Base-by-base conservation (phyloP, 2,888 invertebrate species). In the Prenolepis imparis region DNA sequence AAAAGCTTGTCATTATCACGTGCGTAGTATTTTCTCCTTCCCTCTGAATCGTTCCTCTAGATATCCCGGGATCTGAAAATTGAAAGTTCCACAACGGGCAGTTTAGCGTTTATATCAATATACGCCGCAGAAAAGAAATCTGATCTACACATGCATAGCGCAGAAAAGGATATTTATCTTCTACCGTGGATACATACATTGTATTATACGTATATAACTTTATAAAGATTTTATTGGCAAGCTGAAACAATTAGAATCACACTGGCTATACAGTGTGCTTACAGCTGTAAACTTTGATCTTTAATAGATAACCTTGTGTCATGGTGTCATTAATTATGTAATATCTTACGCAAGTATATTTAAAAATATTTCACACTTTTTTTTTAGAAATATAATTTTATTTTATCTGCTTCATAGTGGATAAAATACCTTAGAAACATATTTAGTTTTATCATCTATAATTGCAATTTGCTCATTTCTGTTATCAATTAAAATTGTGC, bases 31-130 rank as follows among this genome's bases (percentile, higher is more conserved):
- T 84, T 93, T 93, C 87, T 91, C 93, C 93, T 94, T 95, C 89
- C 93, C 93, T 90, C 94, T 94, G 95, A 96, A 96, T 91, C 95
- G 95, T 88, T 96, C 96, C 91, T 96, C 96, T 92, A 96, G 95
- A 91, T 95, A 95, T 88, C 96, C 96, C 86, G 96, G 96, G 90
- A 96, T 95, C 96, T 96, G 95, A 93, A 95, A 95, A 95, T 75
- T 75, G 32, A 75, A 90, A 89, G 88, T 91, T 88, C 63, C 68
- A 91, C 41, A 87, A 82, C 74, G 84, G 84, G 67, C 39, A 84
- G 89, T 88, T 84, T 70, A 84, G 82, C 63, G 6, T 75, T 75
- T 48, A 28, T 28, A 21, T 11, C 67, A 39, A 59, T 28, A 59
- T 44, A 8, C 11, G 12, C 12, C 12, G 24, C 21, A 0, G 41